Conservation (phyloP, 1,140 invertebrate genomes). For the Portunus trituberculatus region DNA sequence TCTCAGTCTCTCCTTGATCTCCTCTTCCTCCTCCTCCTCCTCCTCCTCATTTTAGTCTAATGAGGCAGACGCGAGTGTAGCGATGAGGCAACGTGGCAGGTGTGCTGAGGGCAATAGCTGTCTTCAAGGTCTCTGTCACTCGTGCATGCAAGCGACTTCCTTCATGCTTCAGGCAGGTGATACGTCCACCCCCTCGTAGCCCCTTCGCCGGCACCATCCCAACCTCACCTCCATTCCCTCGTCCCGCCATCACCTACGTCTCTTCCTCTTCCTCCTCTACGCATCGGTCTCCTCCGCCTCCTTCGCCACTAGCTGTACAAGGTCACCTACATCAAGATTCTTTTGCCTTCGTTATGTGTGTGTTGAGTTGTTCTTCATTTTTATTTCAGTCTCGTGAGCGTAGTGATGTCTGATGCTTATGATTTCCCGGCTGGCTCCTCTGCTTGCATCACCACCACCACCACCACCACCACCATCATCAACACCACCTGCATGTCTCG, state of each 20-base stretch:
- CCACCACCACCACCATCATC: no score
- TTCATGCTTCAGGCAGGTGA: neutral
- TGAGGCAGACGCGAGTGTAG: neutral
- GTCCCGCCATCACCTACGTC: no score
- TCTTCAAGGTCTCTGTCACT: slow-evolving; percentile 11
- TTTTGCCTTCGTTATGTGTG: no score
- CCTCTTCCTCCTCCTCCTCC: neutral
- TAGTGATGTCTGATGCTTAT: neutral
- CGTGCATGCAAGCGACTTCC: slow-evolving; percentile 8
- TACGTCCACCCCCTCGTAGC: neutral
- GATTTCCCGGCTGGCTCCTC: neutral
- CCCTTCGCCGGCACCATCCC: neutral
- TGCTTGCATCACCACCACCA: no score
- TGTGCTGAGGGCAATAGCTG: neutral
- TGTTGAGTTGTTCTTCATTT: no score
- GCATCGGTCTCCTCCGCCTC: neutral
- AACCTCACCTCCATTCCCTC: neutral
- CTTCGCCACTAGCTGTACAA: neutral
- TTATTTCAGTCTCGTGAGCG: no score
- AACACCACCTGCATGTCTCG: no score
- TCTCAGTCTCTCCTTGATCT: neutral
- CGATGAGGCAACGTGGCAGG: neutral
- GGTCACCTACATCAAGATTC: neutral
- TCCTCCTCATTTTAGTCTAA: neutral
- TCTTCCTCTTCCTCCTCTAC: no score